Evolutionary conservation across 2,888 invertebrate genomes (phyloP).

Genomic region (Oscheius sp.): DNA sequence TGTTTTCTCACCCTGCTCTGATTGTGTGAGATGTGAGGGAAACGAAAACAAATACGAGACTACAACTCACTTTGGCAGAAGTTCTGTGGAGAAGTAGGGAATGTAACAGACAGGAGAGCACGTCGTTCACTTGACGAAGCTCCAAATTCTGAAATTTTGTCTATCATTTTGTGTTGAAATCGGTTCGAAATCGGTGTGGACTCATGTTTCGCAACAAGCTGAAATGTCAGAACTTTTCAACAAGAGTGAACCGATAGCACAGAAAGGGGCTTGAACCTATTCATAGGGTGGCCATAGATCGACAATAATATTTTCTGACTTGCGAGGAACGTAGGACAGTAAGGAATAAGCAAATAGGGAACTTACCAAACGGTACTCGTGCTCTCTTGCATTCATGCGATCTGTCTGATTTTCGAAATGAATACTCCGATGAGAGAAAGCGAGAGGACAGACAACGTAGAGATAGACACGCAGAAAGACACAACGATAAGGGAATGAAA

Average conservation of each 20-base stretch:
- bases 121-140: constrained; percentile 74
- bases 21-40: neutral
- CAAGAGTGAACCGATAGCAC: too few relatives aligned
- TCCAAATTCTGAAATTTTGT: constrained; percentile 74
- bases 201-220: too few relatives aligned
- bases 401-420: constrained; percentile 28
- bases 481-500: constrained; percentile 1
- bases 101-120: constrained; percentile 75
- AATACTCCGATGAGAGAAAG: constrained; percentile 31
- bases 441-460: constrained; percentile 18
- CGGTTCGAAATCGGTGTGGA: too few relatives aligned
- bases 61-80: constrained; percentile 74
- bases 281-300: neutral
- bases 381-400: constrained; percentile 71
- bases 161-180: too few relatives aligned
- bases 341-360: neutral
- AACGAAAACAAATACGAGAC: neutral
- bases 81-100: constrained; percentile 76
- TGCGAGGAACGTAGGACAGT: neutral
- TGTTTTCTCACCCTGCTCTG: too few relatives aligned
- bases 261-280: too few relatives aligned
- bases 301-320: neutral
- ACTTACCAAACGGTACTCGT: constrained; percentile 69
- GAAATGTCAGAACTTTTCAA: too few relatives aligned
- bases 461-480: constrained; percentile 34